Evolutionary conservation across 2,888 invertebrate species (phyloP).

Genomic region (Melieria crassipennis): DNA sequence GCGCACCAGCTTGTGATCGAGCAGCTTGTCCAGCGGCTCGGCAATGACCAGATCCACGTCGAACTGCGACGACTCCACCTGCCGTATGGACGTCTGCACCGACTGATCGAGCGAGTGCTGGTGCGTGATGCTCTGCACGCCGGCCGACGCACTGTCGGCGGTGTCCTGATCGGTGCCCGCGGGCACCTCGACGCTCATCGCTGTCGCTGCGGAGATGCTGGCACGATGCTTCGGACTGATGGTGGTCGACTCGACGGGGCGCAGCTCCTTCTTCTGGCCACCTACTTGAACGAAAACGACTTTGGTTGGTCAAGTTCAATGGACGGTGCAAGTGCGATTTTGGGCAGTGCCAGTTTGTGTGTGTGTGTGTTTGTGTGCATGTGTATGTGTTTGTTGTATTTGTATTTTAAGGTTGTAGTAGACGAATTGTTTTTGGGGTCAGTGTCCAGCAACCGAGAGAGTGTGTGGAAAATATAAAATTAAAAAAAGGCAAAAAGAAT

Average conservation of each 20-base stretch:
- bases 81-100: conserved; percentile 59
- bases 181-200: conserved; percentile 54
- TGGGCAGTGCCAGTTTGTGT: not conserved
- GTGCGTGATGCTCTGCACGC: conserved; percentile 57
- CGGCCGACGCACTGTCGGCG: conserved; percentile 49
- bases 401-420: not conserved
- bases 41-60: conserved; percentile 70
- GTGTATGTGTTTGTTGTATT: conserved; percentile 19
- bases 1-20: conserved; percentile 82
- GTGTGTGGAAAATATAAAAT: conserved; percentile 4
- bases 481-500: conserved; percentile 1
- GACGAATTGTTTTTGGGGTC: not conserved
- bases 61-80: conserved; percentile 59
- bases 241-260: conserved; percentile 62
- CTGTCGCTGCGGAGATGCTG: conserved; percentile 58
- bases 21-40: conserved; percentile 81
- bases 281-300: conserved; percentile 67
- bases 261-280: conserved; percentile 64
- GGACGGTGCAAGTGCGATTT: not conserved
- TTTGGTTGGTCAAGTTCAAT: conserved; percentile 48
- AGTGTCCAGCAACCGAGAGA: conserved; percentile 40
- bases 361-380: conserved; percentile 10
- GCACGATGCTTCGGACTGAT: conserved; percentile 68
- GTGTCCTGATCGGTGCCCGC: conserved; percentile 47
- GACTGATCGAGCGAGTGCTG: conserved; percentile 64